Evolutionary conservation across 2,888 invertebrate species (phyloP), one percentile per base, ranked within the genome.

Genomic region (Ferdinandea cuprea): DNA sequence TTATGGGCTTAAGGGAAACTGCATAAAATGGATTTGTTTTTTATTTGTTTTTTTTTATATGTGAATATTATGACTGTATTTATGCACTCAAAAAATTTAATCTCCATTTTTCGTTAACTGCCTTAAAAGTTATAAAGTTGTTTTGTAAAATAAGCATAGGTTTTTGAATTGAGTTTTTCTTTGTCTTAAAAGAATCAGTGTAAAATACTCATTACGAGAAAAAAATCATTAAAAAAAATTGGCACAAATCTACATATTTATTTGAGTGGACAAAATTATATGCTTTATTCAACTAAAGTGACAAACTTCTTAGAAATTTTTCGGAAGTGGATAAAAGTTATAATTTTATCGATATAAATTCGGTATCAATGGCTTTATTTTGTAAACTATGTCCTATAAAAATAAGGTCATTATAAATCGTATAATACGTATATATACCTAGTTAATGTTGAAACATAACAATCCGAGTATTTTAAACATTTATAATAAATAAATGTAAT

Each of bases 1-100:
- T 83, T 83, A 73, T 72, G 78, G 78, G 78, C 25, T 13, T 46
- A 30, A 46, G 25, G 72, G 61, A 48, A 17, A 25, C 15, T 71
- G 65, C 69, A 65, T 65, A 61, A 46, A 40, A 28, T 30, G 48
- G 50, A 58, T 50, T 50, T 48, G 8, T 48, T 63, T 80, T 28
- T 65, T 13, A n/a, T 28, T 32, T 52, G 17, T 58, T 65, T 63
- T 11, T 46, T 42, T 30, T 15, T 48, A 17, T 19, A 48, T 58
- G 9, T 9, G 32, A 5, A 28, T 44, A 52, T 52, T 13, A 19
- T 72, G 3, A 42, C 11, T 13, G 21, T 52, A 32, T 25, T 59
- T 21, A 66, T 61, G 37, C 46, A 28, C 50, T 58, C 71, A 50
- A 48, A 42, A 21, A 42, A 30, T 40, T 19, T 13, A 5, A 46